Conservation (phyloP, 2,888 invertebrate species). For the Sisyra nigra region DNA sequence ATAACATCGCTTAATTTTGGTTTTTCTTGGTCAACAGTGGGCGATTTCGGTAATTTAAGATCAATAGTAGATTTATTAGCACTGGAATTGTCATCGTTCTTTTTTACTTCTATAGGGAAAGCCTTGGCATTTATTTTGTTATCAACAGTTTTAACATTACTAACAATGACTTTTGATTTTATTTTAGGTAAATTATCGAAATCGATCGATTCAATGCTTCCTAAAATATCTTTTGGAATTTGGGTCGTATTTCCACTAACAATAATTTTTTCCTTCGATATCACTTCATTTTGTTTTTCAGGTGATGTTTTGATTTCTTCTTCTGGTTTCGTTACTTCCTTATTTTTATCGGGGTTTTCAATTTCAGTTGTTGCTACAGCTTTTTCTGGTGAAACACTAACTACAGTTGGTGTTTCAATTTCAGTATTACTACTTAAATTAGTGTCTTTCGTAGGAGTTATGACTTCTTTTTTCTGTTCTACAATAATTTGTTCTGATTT, state of each 20-base stretch:
- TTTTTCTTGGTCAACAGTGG: conserved; percentile 1
- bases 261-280: conserved; percentile 5
- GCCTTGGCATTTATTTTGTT: no score
- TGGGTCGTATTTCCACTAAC: neutral
- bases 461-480: no score
- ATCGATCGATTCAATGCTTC: conserved; percentile 2
- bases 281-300: conserved; percentile 1
- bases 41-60: no score
- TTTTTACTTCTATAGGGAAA: no score
- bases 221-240: neutral
- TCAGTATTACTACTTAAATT: no score
- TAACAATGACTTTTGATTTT: neutral
- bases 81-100: no score
- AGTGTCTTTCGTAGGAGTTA: no score
- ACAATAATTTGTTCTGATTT: no score
- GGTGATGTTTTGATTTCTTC: neutral
- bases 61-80: no score
- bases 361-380: conserved; percentile 1
- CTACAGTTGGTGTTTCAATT: no score
- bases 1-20: conserved; percentile 4
- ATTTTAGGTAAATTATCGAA: neutral
- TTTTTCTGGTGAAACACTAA: conserved; percentile 11
- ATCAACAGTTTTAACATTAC: no score
- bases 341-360: neutral
- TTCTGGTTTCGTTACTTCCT: conserved; percentile 18